A percentile compares a stretch with the other conserved stretches of the same genome.
Evolutionary conservation across 2,113 vertebrate genomes (phyloP).

Genomic region (Melanotaenia duboulayi): DNA sequence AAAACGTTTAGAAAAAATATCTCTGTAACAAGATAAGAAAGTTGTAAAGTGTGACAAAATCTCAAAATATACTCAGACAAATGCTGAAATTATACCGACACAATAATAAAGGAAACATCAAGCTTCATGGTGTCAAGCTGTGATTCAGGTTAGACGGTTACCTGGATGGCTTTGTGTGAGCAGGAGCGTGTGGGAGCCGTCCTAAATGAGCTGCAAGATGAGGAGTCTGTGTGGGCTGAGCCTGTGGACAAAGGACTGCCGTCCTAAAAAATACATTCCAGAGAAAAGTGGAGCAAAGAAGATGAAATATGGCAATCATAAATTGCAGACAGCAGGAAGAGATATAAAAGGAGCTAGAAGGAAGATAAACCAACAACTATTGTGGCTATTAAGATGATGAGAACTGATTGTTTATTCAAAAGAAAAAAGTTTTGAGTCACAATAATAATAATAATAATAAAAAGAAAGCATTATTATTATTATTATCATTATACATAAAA

Average conservation of each 20-base stretch:
- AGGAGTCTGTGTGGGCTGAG: slow-evolving; percentile 92
- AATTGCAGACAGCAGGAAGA: not conserved
- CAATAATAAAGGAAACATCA: not conserved
- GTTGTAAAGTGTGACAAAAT: too few species aligned
- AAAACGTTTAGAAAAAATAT: too few species aligned
- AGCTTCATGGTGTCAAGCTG: not conserved
- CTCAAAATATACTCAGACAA: too few species aligned
- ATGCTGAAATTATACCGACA: not conserved
- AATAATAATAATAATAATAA: too few species aligned
- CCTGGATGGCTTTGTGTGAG: slow-evolving; percentile 93
- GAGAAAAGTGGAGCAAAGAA: not conserved
- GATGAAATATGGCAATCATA: not conserved
- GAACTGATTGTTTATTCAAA: not conserved
- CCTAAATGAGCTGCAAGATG: slow-evolving; percentile 88
- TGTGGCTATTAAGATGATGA: not conserved
- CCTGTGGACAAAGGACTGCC: slow-evolving; percentile 91
- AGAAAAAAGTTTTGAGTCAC: not conserved
- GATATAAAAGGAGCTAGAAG: not conserved
- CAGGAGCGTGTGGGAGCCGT: slow-evolving; percentile 60
- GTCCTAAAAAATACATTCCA: slow-evolving; percentile 87
- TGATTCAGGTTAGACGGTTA: slow-evolving; percentile 59
- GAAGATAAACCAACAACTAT: not conserved
- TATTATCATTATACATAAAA: too few species aligned
- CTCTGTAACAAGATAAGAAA: too few species aligned
- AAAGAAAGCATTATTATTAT: too few species aligned